A percentile compares a stretch with the other conserved stretches of the same genome.
phyloP scores from a whole-genome alignment of 2,888 invertebrate species.

The Gasteruption jaculator region DNA sequence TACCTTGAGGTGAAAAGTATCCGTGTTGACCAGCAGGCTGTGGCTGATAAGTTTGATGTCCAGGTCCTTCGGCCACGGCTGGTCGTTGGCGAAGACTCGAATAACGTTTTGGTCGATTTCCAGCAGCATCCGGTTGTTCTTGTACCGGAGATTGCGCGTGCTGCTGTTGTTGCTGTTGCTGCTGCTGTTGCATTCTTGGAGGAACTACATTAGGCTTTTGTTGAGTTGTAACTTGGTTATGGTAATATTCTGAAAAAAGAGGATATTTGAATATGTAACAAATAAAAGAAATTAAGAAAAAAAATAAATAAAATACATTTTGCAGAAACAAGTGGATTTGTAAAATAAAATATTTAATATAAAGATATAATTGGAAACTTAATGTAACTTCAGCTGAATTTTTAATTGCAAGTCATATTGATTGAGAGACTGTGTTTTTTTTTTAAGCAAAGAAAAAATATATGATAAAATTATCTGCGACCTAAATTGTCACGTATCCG shows the following conservation, averaged over 20 bases:
- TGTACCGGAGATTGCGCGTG: constrained; percentile 22
- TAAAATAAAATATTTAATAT: constrained; percentile 5
- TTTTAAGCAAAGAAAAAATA: no score
- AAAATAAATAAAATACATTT: neutral
- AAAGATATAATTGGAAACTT: no score
- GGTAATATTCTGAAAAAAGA: constrained; percentile 40
- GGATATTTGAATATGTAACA: neutral
- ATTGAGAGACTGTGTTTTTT: no score
- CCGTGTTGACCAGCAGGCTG: constrained; percentile 39
- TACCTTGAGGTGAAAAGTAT: constrained; percentile 48
- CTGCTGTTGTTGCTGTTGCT: constrained; percentile 37
- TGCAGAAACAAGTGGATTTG: constrained; percentile 1
- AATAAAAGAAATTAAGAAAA: neutral
- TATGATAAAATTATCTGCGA: no score
- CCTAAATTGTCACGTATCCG: no score
- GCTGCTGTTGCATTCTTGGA: constrained; percentile 48
- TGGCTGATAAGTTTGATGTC: constrained; percentile 40
- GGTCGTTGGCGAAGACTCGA: constrained; percentile 63
- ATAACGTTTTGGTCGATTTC: constrained; percentile 62
- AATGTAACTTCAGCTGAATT: no score
- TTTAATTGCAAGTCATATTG: no score
- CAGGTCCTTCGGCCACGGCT: constrained; percentile 39
- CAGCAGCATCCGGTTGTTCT: constrained; percentile 40
- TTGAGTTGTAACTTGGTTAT: constrained; percentile 42
- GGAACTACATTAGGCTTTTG: constrained; percentile 39